Base-by-base conservation (phyloP, 1,140 invertebrate genomes). In the Cepaea nemoralis region DNA sequence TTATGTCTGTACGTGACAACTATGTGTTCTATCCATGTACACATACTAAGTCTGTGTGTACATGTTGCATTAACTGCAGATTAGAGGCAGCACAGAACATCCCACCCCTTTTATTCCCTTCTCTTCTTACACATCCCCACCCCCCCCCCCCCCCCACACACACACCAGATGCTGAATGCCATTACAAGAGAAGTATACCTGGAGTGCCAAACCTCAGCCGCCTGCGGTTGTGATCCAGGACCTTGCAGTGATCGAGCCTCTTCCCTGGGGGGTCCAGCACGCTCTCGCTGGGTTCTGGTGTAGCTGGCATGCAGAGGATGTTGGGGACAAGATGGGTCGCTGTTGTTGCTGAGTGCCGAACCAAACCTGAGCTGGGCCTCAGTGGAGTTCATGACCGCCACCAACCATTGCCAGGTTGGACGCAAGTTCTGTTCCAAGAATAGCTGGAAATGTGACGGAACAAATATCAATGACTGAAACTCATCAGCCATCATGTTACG, bases 321-420 rank as follows among this genome's bases (percentile, higher is more conserved):
- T 39, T 79, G 74, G n/a, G 89, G 87, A 40, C 88, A 88, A 24
- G 88, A 85, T 2, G 90, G 87, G 80, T 91, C 90, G 12, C 88
- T 88, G 45, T 81, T 87, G 84, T 95, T 94, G 19, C 96, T 97
- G 74, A 99, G 92, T 10, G 97, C 97, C 6, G 96, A 96, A 24
- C 97, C 98, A 91, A 91, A 91, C 89, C 97, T 94, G 1, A 99
- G 90, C 90, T 99, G 98, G 0, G 97, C 97, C 91, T 99, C 98
- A 0, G 97, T 99, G 14, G 97, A 96, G 88, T 99, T 98, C 97
- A 99, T 98, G 0, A 99, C 96, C 0, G 95, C 96, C 69, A 98
- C 93, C 42, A 99, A 92, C 98, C 98, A 99, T 90, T 98, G 95
- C 98, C 98, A 99, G 0, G 97, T 98, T 1, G 95, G 94, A 89